Evolutionary conservation across 1,140 invertebrate species (phyloP).

Genomic region (Condylostylus longicornis): DNA sequence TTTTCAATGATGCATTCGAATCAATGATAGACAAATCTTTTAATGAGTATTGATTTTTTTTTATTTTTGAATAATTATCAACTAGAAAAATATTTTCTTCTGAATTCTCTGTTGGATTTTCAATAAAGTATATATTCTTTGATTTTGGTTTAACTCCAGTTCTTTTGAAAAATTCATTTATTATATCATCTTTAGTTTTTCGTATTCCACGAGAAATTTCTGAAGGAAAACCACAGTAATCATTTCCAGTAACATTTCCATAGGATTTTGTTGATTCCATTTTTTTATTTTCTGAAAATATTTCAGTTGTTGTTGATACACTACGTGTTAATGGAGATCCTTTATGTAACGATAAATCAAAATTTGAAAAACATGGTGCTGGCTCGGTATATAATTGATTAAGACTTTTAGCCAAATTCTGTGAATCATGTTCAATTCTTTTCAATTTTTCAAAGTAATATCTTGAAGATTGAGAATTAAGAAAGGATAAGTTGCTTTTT

Average conservation of each 20-base stretch:
- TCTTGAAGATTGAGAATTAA: constrained; percentile 9
- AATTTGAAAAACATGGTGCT: not conserved
- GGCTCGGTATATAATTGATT: constrained; percentile 27
- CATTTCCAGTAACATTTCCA: too few relatives aligned
- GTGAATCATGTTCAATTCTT: constrained; percentile 26
- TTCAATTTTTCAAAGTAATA: constrained; percentile 27
- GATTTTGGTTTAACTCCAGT: constrained; percentile 24
- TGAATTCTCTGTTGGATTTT: constrained; percentile 12
- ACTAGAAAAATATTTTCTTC: constrained; percentile 3
- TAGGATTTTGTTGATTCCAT: too few relatives aligned
- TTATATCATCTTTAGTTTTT: constrained; percentile 29
- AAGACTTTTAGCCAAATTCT: constrained; percentile 27
- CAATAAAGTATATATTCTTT: constrained; percentile 27
- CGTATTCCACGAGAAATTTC: constrained; percentile 23
- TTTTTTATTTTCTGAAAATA: constrained; percentile 10
- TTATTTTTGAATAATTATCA: constrained; percentile 2
- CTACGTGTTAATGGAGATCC: constrained; percentile 29
- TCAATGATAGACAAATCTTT: too few relatives aligned
- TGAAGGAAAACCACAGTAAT: too few relatives aligned
- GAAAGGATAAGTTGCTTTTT: too few relatives aligned
- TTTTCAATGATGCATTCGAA: too few relatives aligned
- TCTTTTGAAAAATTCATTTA: constrained; percentile 25
- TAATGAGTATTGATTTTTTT: too few relatives aligned
- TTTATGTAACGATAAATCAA: too few relatives aligned
- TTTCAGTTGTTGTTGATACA: constrained; percentile 28